Conservation (phyloP, 2,888 invertebrate genomes). For the Euzophera pinguis region DNA sequence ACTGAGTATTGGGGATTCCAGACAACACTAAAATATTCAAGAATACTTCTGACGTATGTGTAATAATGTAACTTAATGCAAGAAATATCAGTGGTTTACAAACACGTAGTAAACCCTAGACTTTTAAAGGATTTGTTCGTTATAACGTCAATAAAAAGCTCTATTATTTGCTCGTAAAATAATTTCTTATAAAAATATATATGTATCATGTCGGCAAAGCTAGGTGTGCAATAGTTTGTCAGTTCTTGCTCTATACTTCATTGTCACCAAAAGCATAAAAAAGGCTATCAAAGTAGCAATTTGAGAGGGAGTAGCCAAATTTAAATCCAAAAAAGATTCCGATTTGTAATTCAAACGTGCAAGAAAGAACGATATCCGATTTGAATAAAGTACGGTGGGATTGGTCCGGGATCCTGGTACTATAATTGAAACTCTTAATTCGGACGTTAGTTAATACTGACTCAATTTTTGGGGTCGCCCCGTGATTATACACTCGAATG, state of each 20-base stretch:
- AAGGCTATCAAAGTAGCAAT: conserved; percentile 74
- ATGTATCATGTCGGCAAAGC: too few relatives aligned
- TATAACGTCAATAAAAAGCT: too few relatives aligned
- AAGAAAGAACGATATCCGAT: conserved; percentile 64
- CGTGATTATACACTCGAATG: conserved; percentile 14
- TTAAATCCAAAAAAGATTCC: conserved; percentile 68
- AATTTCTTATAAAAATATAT: too few relatives aligned
- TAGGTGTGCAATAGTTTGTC: background rate
- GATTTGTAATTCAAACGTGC: conserved; percentile 76
- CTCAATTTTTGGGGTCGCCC: conserved; percentile 24
- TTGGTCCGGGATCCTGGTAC: conserved; percentile 17
- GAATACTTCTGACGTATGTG: too few relatives aligned
- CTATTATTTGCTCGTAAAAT: too few relatives aligned
- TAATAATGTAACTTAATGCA: too few relatives aligned
- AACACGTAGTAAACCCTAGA: too few relatives aligned
- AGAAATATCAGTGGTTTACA: too few relatives aligned
- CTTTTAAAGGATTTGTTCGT: too few relatives aligned
- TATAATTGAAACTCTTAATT: conserved; percentile 36
- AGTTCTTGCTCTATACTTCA: background rate
- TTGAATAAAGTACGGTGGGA: conserved; percentile 45
- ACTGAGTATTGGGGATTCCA: too few relatives aligned
- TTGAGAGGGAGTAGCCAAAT: conserved; percentile 53
- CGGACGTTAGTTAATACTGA: conserved; percentile 24
- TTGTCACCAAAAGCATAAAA: conserved; percentile 55
- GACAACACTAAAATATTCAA: too few relatives aligned